phyloP scores from a whole-genome alignment of 2,888 invertebrate species.

The Escarpia spicata region DNA sequence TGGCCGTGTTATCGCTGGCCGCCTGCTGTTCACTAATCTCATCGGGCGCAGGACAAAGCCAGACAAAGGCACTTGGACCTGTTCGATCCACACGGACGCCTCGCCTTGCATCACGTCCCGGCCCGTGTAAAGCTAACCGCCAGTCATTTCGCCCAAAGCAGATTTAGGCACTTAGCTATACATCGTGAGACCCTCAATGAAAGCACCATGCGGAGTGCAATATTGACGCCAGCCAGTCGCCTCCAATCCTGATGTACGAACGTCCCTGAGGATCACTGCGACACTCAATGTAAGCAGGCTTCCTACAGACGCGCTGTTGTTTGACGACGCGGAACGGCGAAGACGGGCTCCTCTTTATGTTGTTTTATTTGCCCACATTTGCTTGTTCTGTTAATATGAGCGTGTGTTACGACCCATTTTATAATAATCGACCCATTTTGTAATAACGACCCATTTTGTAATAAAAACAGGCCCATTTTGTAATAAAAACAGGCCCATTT shows the following conservation, averaged over 20 bases:
- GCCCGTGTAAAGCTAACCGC: not conserved
- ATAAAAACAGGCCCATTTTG: too few species aligned
- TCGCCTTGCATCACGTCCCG: not conserved
- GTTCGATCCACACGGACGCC: not conserved
- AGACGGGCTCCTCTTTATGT: not conserved
- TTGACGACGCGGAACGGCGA: not conserved
- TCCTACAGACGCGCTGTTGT: not conserved
- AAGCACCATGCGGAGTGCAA: not conserved
- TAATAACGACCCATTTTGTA: too few species aligned
- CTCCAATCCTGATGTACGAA: not conserved
- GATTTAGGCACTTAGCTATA: not conserved
- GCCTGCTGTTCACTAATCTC: conserved; percentile 5
- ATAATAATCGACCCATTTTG: too few species aligned
- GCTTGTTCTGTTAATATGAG: too few species aligned
- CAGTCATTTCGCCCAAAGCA: not conserved
- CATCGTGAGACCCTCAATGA: not conserved
- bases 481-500: too few species aligned
- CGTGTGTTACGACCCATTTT: too few species aligned
- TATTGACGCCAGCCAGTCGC: not conserved
- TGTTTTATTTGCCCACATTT: too few species aligned
- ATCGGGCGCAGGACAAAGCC: not conserved
- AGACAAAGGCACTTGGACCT: not conserved
- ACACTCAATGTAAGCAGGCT: not conserved
- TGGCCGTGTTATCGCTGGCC: not conserved
- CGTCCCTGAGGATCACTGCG: not conserved